A percentile compares a stretch with the other conserved stretches of the same genome.
Conservation (phyloP, 2,113 vertebrate species). For the Gobiocypris rarus region DNA sequence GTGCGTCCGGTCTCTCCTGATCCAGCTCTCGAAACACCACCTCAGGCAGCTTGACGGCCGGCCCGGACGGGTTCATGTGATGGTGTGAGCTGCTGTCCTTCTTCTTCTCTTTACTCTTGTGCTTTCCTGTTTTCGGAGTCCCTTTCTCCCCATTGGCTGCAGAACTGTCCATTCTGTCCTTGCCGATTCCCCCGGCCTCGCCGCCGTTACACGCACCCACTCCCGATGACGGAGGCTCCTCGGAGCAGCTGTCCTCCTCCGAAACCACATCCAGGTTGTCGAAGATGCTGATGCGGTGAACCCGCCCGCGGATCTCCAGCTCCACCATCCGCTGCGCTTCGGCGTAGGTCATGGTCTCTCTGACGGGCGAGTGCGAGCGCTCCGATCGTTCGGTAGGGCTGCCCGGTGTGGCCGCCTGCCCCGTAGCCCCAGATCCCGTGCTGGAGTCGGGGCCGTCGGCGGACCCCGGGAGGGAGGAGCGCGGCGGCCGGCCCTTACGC, state of each 20-base stretch:
- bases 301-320: slow-evolving; percentile 91
- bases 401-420: slow-evolving; percentile 75
- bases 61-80: slow-evolving; percentile 83
- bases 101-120: slow-evolving; percentile 97
- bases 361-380: slow-evolving; percentile 87
- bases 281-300: slow-evolving; percentile 97
- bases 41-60: slow-evolving; percentile 92
- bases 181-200: slow-evolving; percentile 81
- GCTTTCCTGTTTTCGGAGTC: slow-evolving; percentile 87
- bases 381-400: slow-evolving; percentile 87
- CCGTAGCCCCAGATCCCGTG: slow-evolving; percentile 58
- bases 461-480: slow-evolving; percentile 68
- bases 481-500: slow-evolving; percentile 93
- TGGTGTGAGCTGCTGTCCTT: slow-evolving; percentile 89
- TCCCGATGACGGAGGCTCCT: slow-evolving; percentile 78
- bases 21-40: slow-evolving; percentile 95
- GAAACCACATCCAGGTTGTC: slow-evolving; percentile 96
- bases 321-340: slow-evolving; percentile 98
- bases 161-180: slow-evolving; percentile 86
- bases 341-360: slow-evolving; percentile 96
- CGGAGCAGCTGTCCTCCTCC: slow-evolving; percentile 89
- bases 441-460: slow-evolving; percentile 70
- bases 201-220: slow-evolving; percentile 72
- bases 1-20: slow-evolving; percentile 91
- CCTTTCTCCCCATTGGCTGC: slow-evolving; percentile 77